Conservation (phyloP, 2,797 vertebrate species). For the Eulemur mongoz region DNA sequence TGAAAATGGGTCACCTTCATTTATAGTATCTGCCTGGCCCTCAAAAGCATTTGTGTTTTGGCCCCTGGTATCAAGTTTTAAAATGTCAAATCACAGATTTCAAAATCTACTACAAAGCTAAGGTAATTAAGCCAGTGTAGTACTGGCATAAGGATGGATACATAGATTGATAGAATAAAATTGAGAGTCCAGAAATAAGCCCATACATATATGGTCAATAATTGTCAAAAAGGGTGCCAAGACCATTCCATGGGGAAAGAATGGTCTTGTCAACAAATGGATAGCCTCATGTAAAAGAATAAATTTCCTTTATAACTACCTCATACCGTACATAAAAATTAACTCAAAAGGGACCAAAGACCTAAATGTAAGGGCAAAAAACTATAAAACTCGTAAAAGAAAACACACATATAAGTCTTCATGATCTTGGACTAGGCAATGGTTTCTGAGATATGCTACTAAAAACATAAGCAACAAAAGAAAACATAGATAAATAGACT, state of each 20-base stretch:
- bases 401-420: background rate
- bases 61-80: background rate
- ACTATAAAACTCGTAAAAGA: background rate
- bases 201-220: background rate
- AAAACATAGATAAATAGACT: background rate
- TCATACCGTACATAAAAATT: background rate
- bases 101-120: background rate
- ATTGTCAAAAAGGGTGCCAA: background rate
- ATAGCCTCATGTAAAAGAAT: background rate
- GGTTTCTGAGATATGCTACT: background rate
- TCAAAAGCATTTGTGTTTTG: background rate
- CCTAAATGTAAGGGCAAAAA: background rate
- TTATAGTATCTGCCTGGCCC: background rate
- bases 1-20: background rate
- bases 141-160: background rate
- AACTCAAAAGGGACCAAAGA: background rate
- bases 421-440: background rate
- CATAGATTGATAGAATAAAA: background rate
- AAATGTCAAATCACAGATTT: background rate
- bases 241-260: background rate
- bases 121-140: background rate
- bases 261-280: background rate
- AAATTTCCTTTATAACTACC: background rate
- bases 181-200: background rate
- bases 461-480: background rate